A percentile compares a stretch with the other conserved stretches of the same genome.
phyloP scores from a whole-genome alignment of 1,140 invertebrate species.

The Pseudomyrmex sp. region DNA sequence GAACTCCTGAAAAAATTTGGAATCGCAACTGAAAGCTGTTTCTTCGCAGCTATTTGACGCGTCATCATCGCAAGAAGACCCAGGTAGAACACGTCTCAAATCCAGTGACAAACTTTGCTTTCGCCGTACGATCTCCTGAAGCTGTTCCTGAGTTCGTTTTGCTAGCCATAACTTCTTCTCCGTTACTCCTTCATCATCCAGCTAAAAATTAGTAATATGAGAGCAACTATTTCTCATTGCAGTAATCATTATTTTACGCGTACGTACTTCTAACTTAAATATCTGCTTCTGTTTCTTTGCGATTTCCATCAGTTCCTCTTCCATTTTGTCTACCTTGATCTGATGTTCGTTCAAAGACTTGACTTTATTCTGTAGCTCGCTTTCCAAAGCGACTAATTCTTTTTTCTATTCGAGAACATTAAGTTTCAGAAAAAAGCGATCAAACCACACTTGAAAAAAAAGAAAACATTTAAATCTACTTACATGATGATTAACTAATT shows the following conservation, averaged over 20 bases:
- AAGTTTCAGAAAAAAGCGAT: background rate
- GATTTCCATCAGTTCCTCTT: constrained; percentile 87
- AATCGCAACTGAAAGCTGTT: constrained; percentile 74
- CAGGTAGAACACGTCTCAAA: constrained; percentile 80
- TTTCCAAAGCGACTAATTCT: constrained; percentile 88
- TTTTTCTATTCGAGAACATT: constrained; percentile 82
- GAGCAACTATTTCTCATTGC: background rate
- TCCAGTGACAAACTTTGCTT: constrained; percentile 83
- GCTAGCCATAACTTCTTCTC: constrained; percentile 84
- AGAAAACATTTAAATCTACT: constrained; percentile 74
- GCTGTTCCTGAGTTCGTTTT: constrained; percentile 84
- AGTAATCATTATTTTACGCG: constrained; percentile 4
- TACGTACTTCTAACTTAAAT: constrained; percentile 78
- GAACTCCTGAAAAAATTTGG: constrained; percentile 72
- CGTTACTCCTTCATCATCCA: constrained; percentile 77
- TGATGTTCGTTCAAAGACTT: constrained; percentile 87
- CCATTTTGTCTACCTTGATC: constrained; percentile 87
- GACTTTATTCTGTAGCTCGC: constrained; percentile 87
- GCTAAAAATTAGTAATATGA: constrained; percentile 65
- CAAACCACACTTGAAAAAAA: background rate
- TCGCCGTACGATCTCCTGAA: constrained; percentile 82
- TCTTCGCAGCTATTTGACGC: constrained; percentile 76
- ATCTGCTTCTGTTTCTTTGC: constrained; percentile 83
- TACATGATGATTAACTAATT: constrained; percentile 88
- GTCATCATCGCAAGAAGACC: constrained; percentile 73